Conservation (phyloP, 1,140 invertebrate species). For the Callitettix versicolor region DNA sequence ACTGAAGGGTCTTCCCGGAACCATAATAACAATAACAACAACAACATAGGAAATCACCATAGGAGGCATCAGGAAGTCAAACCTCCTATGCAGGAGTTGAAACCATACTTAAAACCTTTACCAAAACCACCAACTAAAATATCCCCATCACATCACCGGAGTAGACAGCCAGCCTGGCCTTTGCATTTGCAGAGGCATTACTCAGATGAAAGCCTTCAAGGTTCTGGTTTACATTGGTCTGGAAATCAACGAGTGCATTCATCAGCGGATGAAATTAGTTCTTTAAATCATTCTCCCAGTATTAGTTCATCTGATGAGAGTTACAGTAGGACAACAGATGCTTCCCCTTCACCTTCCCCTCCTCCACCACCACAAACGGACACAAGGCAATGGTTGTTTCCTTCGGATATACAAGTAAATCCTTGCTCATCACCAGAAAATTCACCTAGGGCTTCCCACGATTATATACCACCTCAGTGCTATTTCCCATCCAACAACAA, state of each 20-base stretch:
- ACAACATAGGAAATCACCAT: constrained; percentile 27
- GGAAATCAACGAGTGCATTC: constrained; percentile 47
- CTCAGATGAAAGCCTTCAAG: constrained; percentile 49
- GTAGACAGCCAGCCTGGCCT: constrained; percentile 21
- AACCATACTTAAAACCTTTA: constrained; percentile 45
- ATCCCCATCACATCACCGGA: constrained; percentile 28
- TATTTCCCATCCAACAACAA: constrained; percentile 27
- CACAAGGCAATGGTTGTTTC: constrained; percentile 44
- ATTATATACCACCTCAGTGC: constrained; percentile 37
- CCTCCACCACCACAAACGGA: constrained; percentile 27
- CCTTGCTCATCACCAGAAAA: constrained; percentile 37
- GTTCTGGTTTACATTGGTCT: constrained; percentile 21
- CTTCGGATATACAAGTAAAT: constrained; percentile 47
- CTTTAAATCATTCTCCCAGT: constrained; percentile 63
- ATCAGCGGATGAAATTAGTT: constrained; percentile 68
- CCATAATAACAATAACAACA: constrained; percentile 38
- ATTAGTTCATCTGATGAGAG: constrained; percentile 71
- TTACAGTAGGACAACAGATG: constrained; percentile 61
- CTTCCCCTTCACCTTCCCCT: constrained; percentile 47
- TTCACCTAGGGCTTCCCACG: constrained; percentile 36
- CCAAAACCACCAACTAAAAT: constrained; percentile 41
- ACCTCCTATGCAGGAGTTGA: constrained; percentile 16
- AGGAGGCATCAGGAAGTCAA: not conserved
- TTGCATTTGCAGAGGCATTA: constrained; percentile 39
- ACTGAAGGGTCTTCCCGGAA: constrained; percentile 28